phyloP scores from a whole-genome alignment of 2,113 vertebrate species.

The Brachypteracias leptosomus region DNA sequence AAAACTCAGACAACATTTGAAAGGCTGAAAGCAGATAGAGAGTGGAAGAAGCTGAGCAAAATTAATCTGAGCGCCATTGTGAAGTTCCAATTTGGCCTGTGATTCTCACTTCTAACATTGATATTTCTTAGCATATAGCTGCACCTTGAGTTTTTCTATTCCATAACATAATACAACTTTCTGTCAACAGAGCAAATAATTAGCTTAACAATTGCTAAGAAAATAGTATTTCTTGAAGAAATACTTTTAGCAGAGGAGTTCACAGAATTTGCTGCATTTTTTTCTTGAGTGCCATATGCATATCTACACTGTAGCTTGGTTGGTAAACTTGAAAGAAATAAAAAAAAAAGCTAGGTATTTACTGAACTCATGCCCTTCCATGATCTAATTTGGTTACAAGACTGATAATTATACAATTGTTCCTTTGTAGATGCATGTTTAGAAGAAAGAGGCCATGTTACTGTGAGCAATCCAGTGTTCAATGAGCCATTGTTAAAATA shows the following conservation, averaged over 20 bases:
- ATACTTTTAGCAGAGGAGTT: neutral
- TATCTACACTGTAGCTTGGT: neutral
- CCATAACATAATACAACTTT: neutral
- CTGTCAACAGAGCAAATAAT: neutral
- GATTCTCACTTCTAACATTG: neutral
- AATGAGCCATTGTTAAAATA: too few species aligned
- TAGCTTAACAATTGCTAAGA: neutral
- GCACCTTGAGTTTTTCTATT: neutral
- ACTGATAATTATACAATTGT: neutral
- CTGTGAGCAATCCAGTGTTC: too few species aligned
- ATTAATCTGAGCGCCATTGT: neutral
- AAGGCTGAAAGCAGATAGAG: neutral
- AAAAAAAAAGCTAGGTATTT: neutral
- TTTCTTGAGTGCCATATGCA: rapidly evolving
- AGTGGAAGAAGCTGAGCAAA: neutral
- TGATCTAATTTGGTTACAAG: neutral
- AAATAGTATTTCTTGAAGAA: too few species aligned
- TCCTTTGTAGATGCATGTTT: too few species aligned
- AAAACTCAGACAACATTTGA: neutral
- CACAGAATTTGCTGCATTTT: neutral
- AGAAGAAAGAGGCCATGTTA: too few species aligned
- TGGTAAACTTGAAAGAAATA: neutral
- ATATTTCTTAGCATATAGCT: neutral
- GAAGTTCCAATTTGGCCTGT: neutral
- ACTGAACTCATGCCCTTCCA: neutral